These are phyloP conservation scores for Harmothoe impar DNA, from an alignment of 2,888 invertebrate species.

Conservation along the genomic window DNA sequence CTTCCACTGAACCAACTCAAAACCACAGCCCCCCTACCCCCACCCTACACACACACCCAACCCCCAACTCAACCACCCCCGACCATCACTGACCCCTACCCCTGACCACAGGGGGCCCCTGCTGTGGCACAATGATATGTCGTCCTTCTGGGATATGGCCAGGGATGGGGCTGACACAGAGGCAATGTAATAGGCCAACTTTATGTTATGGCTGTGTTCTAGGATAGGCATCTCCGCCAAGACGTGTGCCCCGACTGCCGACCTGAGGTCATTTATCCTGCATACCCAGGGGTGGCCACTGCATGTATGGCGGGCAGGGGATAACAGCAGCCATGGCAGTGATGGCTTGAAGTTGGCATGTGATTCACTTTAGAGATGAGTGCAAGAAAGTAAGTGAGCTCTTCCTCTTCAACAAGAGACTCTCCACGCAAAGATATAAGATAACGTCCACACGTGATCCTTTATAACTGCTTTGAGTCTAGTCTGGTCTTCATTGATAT, in stretches of 20 bases:
- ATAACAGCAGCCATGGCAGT: too few species aligned
- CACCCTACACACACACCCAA: not conserved
- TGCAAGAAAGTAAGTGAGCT: too few species aligned
- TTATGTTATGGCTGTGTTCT: not conserved
- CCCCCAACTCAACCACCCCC: not conserved
- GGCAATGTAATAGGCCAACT: conserved; percentile 19
- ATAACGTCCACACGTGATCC: too few species aligned
- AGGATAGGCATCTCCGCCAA: not conserved
- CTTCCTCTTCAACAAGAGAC: too few species aligned
- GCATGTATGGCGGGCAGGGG: too few species aligned
- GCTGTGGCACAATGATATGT: not conserved
- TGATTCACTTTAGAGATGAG: too few species aligned
- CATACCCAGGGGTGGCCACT: not conserved
- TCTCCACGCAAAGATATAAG: too few species aligned
- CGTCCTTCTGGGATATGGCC: not conserved
- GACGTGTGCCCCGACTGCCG: not conserved
- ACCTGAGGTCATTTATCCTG: not conserved
- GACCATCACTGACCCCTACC: not conserved
- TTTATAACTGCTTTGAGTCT: too few species aligned
- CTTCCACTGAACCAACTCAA: too few species aligned
- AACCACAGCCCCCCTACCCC: not conserved
- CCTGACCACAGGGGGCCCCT: not conserved
- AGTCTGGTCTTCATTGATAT: too few species aligned
- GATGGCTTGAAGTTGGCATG: too few species aligned
- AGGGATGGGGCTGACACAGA: not conserved